These are phyloP conservation scores for Cardiocondyla obscurior DNA, from an alignment of 1,140 invertebrate genomes.

Conservation along the genomic window DNA sequence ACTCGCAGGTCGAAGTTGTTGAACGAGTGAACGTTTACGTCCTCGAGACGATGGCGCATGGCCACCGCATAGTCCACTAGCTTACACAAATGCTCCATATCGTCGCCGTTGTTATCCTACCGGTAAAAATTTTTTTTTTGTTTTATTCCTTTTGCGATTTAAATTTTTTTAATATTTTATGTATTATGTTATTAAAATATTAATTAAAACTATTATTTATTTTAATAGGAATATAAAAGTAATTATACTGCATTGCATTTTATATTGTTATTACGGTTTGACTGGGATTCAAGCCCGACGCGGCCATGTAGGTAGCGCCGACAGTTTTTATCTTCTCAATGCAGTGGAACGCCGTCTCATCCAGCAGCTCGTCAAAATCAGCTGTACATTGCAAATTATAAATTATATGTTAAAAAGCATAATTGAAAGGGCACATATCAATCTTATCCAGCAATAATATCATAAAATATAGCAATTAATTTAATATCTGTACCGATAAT, in stretches of 20 bases:
- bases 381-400: conserved; percentile 82
- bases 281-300: conserved; percentile 95
- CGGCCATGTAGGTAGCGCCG: conserved; percentile 98
- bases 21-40: conserved; percentile 98
- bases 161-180: no score
- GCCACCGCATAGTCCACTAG: conserved; percentile 97
- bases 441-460: neutral
- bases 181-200: no score
- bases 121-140: neutral
- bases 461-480: neutral
- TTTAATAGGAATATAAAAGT: no score
- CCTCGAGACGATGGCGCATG: conserved; percentile 94
- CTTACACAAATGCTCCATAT: conserved; percentile 92
- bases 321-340: conserved; percentile 99
- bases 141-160: neutral
- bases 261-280: conserved; percentile 84
- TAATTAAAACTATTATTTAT: no score
- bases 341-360: conserved; percentile 93
- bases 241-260: neutral
- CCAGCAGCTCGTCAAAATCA: conserved; percentile 96
- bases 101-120: conserved; percentile 84
- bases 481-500: conserved; percentile 91
- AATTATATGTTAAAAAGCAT: neutral
- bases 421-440: no score
- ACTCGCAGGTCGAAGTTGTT: conserved; percentile 98